These are phyloP conservation scores for Ploceus nigricollis DNA, from an alignment of 2,113 vertebrate genomes.

Conservation along the genomic window DNA sequence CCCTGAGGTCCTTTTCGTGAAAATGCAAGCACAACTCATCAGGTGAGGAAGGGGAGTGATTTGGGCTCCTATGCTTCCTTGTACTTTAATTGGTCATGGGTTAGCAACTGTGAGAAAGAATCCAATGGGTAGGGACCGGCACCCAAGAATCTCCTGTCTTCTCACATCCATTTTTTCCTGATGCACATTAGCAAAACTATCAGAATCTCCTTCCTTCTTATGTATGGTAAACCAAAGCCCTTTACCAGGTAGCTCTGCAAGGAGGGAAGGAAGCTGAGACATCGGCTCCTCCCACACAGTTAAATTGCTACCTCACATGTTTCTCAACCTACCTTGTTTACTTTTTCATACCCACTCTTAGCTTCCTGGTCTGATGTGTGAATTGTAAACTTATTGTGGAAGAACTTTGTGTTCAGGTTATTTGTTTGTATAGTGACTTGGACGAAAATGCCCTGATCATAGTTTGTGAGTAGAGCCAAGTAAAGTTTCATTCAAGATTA, in stretches of 20 bases:
- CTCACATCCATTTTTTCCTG: neutral
- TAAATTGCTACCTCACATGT: neutral
- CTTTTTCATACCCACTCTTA: neutral
- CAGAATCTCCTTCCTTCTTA: neutral
- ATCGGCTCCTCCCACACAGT: neutral
- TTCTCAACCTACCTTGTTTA: slow-evolving; percentile 19
- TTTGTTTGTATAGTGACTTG: slow-evolving; percentile 7
- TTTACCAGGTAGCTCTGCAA: neutral
- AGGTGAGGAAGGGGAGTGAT: neutral
- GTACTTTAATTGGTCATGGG: neutral
- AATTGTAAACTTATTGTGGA: neutral
- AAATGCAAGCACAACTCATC: neutral
- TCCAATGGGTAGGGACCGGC: neutral
- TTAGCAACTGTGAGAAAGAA: neutral
- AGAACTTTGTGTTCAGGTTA: neutral
- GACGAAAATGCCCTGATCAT: neutral
- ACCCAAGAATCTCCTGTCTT: neutral
- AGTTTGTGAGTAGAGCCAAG: neutral
- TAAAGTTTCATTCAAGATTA: neutral
- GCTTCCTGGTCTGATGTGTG: neutral
- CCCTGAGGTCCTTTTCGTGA: neutral
- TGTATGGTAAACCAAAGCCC: neutral
- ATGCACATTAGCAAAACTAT: neutral
- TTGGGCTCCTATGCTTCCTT: neutral
- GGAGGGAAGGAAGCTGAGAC: neutral